Conservation (phyloP, 2,888 invertebrate genomes). For the Subacronicta megacephala region DNA sequence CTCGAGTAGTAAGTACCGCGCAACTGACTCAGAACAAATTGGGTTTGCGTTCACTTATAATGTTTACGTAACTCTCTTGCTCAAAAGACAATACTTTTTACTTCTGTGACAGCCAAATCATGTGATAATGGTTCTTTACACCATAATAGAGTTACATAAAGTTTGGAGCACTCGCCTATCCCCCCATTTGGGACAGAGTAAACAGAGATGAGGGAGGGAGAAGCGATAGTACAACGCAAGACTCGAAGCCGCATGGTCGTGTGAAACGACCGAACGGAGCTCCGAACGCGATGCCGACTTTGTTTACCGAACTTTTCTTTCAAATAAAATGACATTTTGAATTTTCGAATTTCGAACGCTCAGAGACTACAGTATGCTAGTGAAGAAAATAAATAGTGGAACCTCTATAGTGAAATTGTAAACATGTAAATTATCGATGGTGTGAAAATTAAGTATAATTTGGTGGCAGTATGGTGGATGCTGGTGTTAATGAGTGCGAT, state of each 20-base stretch:
- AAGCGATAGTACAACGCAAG: slow-evolving; percentile 83
- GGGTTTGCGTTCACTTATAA: slow-evolving; percentile 29
- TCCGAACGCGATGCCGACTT: slow-evolving; percentile 63
- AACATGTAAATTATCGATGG: slow-evolving; percentile 84
- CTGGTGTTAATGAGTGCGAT: slow-evolving; percentile 87
- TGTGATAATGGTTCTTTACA: slow-evolving; percentile 64
- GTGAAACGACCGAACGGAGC: slow-evolving; percentile 63
- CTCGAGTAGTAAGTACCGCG: slow-evolving; percentile 46
- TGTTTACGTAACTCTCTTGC: slow-evolving; percentile 54
- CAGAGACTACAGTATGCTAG: slow-evolving; percentile 55
- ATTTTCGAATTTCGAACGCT: slow-evolving; percentile 50
- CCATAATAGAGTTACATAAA: slow-evolving; percentile 76
- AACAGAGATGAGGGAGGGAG: slow-evolving; percentile 86
- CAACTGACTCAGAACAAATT: slow-evolving; percentile 43
- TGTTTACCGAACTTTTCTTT: slow-evolving; percentile 76
- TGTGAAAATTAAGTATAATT: slow-evolving; percentile 81
- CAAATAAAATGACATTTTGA: slow-evolving; percentile 51
- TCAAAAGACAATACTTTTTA: slow-evolving; percentile 56
- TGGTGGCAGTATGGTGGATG: slow-evolving; percentile 88
- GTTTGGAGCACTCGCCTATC: slow-evolving; percentile 77
- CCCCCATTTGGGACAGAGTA: slow-evolving; percentile 85
- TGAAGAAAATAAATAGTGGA: slow-evolving; percentile 60
- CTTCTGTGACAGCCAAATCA: slow-evolving; percentile 60
- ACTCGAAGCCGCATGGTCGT: slow-evolving; percentile 78
- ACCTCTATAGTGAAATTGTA: slow-evolving; percentile 66